Percentiles rank a stretch among this genome's conserved stretches.
phyloP scores from a whole-genome alignment of 2,797 vertebrate species.

The Anguilla obscura region DNA sequence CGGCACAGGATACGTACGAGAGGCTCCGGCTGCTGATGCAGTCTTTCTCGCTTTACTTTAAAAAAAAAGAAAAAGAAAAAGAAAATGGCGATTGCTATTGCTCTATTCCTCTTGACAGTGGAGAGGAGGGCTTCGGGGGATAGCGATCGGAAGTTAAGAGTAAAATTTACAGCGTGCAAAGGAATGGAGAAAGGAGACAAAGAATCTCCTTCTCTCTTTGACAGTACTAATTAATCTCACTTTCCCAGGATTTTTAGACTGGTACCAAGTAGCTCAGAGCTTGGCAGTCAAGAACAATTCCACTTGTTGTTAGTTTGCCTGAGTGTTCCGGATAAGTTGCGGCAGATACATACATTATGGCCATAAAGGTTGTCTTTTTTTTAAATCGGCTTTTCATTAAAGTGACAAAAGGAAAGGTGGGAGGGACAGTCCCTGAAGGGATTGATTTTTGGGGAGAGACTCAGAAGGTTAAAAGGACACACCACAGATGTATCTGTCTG shows the following conservation, averaged over 20 bases:
- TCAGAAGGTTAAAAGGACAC: conserved; percentile 35
- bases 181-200: conserved; percentile 65
- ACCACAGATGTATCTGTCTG: conserved; percentile 26
- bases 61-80: too few relatives aligned
- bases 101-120: conserved; percentile 9
- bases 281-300: conserved; percentile 63
- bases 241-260: conserved; percentile 57
- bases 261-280: conserved; percentile 49
- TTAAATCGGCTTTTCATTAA: conserved; percentile 43
- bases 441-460: conserved; percentile 41
- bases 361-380: conserved; percentile 48
- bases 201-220: conserved; percentile 59
- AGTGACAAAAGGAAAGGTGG: conserved; percentile 33
- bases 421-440: neutral
- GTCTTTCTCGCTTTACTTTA: conserved; percentile 39
- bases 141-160: conserved; percentile 40
- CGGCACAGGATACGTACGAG: neutral
- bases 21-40: neutral
- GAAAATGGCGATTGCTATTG: neutral
- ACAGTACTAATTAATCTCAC: conserved; percentile 66
- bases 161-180: conserved; percentile 30
- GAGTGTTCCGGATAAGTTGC: conserved; percentile 49
- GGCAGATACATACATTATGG: conserved; percentile 45
- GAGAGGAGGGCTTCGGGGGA: conserved; percentile 40
- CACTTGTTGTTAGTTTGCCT: conserved; percentile 61